Evolutionary conservation across 1,140 invertebrate genomes (phyloP).

Genomic region (Drosophila arizonae): DNA sequence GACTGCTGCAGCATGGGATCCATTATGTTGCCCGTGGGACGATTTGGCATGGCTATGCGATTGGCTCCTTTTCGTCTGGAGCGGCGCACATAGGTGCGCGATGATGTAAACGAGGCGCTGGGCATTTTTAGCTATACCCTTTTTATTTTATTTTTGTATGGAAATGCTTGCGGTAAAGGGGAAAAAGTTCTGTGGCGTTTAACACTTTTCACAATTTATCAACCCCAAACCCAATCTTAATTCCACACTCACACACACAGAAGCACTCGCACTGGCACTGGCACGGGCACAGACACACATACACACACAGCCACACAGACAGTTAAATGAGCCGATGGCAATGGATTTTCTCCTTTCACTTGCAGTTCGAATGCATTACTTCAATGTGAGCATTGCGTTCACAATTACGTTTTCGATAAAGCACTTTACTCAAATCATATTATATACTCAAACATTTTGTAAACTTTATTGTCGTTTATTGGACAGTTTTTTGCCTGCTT

Average conservation of each 20-base stretch:
- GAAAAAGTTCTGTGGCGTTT: conserved; percentile 43
- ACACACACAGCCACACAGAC: conserved; percentile 42
- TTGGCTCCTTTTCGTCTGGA: conserved; percentile 93
- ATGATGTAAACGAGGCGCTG: conserved; percentile 94
- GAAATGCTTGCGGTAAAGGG: conserved; percentile 9
- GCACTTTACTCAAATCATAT: conserved; percentile 10
- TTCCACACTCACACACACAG: conserved; percentile 58
- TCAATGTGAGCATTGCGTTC: conserved; percentile 21
- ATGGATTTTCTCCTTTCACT: conserved; percentile 68
- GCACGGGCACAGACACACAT: conserved; percentile 21
- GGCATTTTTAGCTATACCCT: conserved; percentile 86
- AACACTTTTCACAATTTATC: conserved; percentile 70
- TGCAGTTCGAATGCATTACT: conserved; percentile 31
- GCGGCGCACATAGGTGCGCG: conserved; percentile 90
- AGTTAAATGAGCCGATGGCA: conserved; percentile 40
- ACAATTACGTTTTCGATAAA: conserved; percentile 1
- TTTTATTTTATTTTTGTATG: not conserved
- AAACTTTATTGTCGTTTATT: conserved; percentile 33
- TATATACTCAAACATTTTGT: conserved; percentile 23
- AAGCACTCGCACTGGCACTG: not conserved
- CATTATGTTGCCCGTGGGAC: conserved; percentile 85
- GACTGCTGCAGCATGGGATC: conserved; percentile 85
- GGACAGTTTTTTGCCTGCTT: conserved; percentile 59
- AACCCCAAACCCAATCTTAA: conserved; percentile 72
- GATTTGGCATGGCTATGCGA: conserved; percentile 91